Percentiles rank a stretch among this genome's conserved stretches.
These are phyloP conservation scores for Mystacides longicornis DNA, from an alignment of 2,888 invertebrate genomes.

Conservation along the genomic window DNA sequence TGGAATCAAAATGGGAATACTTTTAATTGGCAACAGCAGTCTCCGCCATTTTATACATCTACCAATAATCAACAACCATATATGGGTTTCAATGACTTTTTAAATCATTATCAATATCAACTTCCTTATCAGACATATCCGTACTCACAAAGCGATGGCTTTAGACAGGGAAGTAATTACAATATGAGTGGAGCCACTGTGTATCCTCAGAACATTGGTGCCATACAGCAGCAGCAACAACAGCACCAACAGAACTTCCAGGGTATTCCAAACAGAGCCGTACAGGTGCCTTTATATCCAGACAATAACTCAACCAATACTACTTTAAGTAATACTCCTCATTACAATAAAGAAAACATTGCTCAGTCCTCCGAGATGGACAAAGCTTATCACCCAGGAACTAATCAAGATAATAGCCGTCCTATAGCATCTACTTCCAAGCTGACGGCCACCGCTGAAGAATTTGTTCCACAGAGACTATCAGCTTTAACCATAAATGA, in stretches of 20 bases:
- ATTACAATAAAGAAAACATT: neutral
- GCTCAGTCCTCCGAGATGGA: too few relatives aligned
- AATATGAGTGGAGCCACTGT: neutral
- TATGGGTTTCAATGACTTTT: conserved; percentile 20
- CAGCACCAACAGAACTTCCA: neutral
- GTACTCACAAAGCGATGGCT: conserved; percentile 1
- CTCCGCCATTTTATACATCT: neutral
- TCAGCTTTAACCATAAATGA: too few relatives aligned
- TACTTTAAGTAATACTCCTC: neutral
- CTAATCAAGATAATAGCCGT: neutral
- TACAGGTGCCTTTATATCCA: neutral
- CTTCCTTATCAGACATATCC: conserved; percentile 2
- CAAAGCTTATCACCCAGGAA: too few relatives aligned
- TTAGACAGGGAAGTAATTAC: neutral
- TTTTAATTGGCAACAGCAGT: neutral
- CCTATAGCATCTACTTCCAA: conserved; percentile 27
- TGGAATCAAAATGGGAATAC: conserved; percentile 8
- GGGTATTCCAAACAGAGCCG: neutral
- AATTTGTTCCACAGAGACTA: conserved; percentile 33
- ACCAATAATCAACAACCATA: conserved; percentile 2
- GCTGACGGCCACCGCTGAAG: conserved; percentile 33
- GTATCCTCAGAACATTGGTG: neutral
- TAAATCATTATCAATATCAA: conserved; percentile 19
- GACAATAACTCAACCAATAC: neutral
- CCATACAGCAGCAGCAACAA: too few relatives aligned